Evolutionary conservation across 2,797 vertebrate genomes (phyloP).

Genomic region (Gallinago solitaria): DNA sequence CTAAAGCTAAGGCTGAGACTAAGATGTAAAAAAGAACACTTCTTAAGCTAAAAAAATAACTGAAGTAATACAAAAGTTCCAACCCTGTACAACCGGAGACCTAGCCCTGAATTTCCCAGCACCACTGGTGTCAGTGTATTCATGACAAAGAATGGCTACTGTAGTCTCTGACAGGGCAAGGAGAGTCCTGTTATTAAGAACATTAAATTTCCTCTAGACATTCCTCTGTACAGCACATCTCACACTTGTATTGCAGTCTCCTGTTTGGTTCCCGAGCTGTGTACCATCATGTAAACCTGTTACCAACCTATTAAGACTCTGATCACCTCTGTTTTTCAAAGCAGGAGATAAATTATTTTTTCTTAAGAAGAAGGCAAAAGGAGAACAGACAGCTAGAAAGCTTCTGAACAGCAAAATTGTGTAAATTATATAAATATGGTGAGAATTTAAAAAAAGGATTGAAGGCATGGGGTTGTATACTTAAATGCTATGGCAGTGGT

Average conservation of each 20-base stretch:
- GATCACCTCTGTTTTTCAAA: background rate
- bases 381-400: background rate
- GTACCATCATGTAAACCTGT: background rate
- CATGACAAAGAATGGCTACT: background rate
- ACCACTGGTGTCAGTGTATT: background rate
- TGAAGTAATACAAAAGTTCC: background rate
- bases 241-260: background rate
- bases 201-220: background rate
- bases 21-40: background rate
- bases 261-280: background rate
- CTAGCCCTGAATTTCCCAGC: background rate
- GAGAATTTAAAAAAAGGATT: background rate
- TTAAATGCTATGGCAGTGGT: background rate
- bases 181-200: background rate
- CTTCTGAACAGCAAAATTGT: background rate
- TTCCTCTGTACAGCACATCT: background rate
- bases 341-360: background rate
- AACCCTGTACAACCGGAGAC: rapidly evolving
- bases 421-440: background rate
- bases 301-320: background rate
- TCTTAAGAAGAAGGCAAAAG: background rate
- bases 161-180: background rate
- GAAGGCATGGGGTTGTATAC: background rate
- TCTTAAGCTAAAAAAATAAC: background rate
- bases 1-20: background rate